phyloP scores from a whole-genome alignment of 1,140 invertebrate species.

The Drosophila athabasca region DNA sequence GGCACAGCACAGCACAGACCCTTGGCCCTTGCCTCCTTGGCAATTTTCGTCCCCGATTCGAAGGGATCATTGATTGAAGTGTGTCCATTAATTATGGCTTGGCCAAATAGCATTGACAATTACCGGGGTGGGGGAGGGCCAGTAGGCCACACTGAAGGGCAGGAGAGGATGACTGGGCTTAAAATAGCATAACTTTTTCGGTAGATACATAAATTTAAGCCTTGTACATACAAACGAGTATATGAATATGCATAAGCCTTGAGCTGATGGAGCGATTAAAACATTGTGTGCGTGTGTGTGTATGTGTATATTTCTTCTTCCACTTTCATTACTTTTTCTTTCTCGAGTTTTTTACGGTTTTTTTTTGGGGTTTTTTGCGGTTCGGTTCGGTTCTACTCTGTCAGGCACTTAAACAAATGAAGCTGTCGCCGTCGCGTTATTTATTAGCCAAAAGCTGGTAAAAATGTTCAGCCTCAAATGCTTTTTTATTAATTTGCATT shows the following conservation, averaged over 20 bases:
- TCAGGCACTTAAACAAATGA: slow-evolving; percentile 79
- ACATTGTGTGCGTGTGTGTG: slow-evolving; percentile 15
- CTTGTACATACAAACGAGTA: too few species aligned
- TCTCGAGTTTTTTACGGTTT: slow-evolving; percentile 12
- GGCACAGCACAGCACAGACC: not conserved
- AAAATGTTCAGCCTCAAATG: slow-evolving; percentile 76
- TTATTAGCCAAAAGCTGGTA: slow-evolving; percentile 70
- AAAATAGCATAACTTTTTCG: too few species aligned
- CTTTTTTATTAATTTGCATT: slow-evolving; percentile 80
- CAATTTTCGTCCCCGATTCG: not conserved
- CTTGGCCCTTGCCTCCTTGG: not conserved
- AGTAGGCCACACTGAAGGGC: too few species aligned
- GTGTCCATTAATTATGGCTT: slow-evolving; percentile 42
- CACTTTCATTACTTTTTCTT: slow-evolving; percentile 45
- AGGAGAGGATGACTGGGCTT: too few species aligned
- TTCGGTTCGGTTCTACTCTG: slow-evolving; percentile 40
- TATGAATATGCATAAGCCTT: slow-evolving; percentile 28
- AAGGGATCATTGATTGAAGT: slow-evolving; percentile 1
- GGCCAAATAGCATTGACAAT: slow-evolving; percentile 19
- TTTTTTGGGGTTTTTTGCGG: slow-evolving; percentile 16
- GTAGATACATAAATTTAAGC: too few species aligned
- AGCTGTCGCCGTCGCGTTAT: slow-evolving; percentile 74
- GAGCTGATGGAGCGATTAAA: slow-evolving; percentile 49
- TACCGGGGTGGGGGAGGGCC: not conserved
- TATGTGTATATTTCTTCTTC: slow-evolving; percentile 1